A percentile compares a stretch with the other conserved stretches of the same genome.
Conservation (phyloP, 2,797 vertebrate species). For the Sebastes melanostomus region DNA sequence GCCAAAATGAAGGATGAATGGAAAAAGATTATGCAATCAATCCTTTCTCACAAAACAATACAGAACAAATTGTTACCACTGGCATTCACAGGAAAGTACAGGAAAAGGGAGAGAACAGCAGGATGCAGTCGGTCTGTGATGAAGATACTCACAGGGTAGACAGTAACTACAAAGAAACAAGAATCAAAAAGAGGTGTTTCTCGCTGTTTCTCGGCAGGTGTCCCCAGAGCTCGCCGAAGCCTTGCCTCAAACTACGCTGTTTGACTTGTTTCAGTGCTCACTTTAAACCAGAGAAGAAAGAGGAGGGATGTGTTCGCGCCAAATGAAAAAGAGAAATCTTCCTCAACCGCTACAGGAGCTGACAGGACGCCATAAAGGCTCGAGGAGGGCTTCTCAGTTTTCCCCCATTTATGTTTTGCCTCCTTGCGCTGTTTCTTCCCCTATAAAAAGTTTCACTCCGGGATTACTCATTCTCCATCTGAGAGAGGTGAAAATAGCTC, state of each 20-base stretch:
- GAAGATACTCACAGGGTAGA: conserved; percentile 44
- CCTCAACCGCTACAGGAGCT: conserved; percentile 39
- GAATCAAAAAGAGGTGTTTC: conserved; percentile 56
- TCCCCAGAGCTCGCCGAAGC: conserved; percentile 45
- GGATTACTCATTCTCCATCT: conserved; percentile 45
- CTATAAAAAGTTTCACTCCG: conserved; percentile 24
- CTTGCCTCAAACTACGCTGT: conserved; percentile 61
- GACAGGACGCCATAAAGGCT: conserved; percentile 36
- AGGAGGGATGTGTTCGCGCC: conserved; percentile 35
- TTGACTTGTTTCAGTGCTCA: conserved; percentile 48
- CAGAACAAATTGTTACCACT: conserved; percentile 1
- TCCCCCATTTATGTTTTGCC: conserved; percentile 28
- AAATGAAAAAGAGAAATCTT: conserved; percentile 58
- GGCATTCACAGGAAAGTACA: neutral
- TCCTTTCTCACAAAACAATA: conserved; percentile 21
- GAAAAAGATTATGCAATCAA: conserved; percentile 16
- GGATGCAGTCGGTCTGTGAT: conserved; percentile 34
- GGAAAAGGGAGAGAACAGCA: conserved; percentile 4
- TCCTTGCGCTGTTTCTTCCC: conserved; percentile 21
- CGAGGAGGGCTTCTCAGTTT: conserved; percentile 19
- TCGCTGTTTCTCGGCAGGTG: conserved; percentile 57
- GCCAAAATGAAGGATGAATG: neutral
- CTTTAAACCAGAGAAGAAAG: conserved; percentile 55
- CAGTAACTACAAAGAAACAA: conserved; percentile 50
- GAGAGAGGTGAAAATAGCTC: conserved; percentile 47